Base-by-base conservation (phyloP, 1,140 invertebrate species). In the Psilanteris sp. region DNA sequence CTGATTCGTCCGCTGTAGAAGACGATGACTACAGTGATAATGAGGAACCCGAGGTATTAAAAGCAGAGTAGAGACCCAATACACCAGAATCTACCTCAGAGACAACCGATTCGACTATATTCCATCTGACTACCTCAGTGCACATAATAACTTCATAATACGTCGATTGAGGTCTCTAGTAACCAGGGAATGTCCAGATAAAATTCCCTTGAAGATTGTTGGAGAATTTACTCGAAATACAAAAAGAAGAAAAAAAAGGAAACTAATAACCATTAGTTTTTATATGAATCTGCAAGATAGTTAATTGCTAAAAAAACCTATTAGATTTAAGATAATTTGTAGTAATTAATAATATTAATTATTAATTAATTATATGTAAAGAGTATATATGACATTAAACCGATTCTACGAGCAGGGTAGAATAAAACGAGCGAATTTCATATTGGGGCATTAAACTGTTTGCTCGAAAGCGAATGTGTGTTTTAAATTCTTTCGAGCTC, bases 121-220 rank as follows among this genome's bases (percentile, higher is more conserved):
- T 86, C 85, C 85, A 85, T 85, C 84, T 73, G 83, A 79, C 85
- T 87, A 86, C 85, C 85, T 87, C 85, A 87, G 74, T 83, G 82
- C 84, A 85, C 79, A 83, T 80, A 80, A 82, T 81, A 83, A 80
- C 74, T 48, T 31, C 2, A 22, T 29, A 10, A 7, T 32, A 46
- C 16, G 68, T 79, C 83, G 3, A 41, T 16, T 0, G 22, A 52
- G 66, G 24, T 14, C 4, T 50, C 61, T 10, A 48, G 44, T 46
- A 8, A 27, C 14, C 8, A 16, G 18, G 52, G 41, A n/a, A n/a
- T 14, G 13, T 15, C 11, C 13, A 6, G 13, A 36, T 36, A 5
- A 16, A 6, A 2, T 4, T 11, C 46, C 24, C 31, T 11, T 15
- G 24, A 9, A n/a, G n/a, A n/a, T n/a, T n/a, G n/a, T n/a, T n/a